Percentiles rank a stretch among this genome's conserved stretches.
Evolutionary conservation across 1,140 invertebrate genomes (phyloP).

Genomic region (Bombus consobrinus): DNA sequence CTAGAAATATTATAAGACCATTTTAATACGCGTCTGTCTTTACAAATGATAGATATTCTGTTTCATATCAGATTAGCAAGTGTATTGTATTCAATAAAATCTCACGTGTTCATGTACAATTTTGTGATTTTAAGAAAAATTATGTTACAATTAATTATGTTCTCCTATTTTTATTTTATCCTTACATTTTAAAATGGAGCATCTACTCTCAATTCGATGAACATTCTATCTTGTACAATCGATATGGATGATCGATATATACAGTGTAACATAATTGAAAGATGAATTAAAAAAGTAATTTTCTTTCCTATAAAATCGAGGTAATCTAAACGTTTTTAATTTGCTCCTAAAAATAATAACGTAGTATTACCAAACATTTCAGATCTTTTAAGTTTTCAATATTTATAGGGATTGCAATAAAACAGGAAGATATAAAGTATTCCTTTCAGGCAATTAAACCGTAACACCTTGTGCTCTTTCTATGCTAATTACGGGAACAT

Average conservation of each 20-base stretch:
- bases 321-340: not conserved
- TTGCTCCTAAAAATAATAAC: not conserved
- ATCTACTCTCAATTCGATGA: too few species aligned
- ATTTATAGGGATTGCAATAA: not conserved
- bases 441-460: not conserved
- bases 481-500: constrained; percentile 24
- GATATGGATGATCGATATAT: not conserved
- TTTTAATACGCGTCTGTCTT: not conserved
- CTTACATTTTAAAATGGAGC: too few species aligned
- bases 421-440: not conserved
- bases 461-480: constrained; percentile 10
- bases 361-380: too few species aligned
- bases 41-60: not conserved
- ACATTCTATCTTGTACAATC: not conserved
- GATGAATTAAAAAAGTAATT: not conserved
- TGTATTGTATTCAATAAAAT: too few species aligned
- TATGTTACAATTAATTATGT: too few species aligned
- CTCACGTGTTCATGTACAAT: too few species aligned
- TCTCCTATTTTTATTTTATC: not conserved
- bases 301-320: too few species aligned
- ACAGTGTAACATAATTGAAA: not conserved
- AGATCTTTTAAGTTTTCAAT: not conserved
- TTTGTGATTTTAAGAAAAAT: not conserved
- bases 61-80: not conserved
- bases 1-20: not conserved